These are phyloP conservation scores for Clarias fuscus DNA, from an alignment of 2,797 vertebrate genomes.

Conservation along the genomic window DNA sequence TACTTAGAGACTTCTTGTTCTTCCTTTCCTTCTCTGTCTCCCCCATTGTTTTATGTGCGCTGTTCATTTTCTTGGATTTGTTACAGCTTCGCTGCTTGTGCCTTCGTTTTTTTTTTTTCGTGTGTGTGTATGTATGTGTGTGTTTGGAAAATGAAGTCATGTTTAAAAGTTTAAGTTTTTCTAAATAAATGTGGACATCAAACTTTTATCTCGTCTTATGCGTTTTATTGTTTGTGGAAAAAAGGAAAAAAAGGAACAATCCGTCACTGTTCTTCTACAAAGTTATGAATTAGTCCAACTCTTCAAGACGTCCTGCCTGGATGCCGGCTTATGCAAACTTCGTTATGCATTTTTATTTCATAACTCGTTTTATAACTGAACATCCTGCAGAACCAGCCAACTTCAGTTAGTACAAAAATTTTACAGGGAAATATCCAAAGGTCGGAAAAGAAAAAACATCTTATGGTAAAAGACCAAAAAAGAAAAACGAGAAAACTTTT, in stretches of 20 bases:
- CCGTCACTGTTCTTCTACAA: background rate
- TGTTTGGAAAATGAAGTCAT: constrained; percentile 28
- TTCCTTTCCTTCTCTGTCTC: background rate
- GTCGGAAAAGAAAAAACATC: too few relatives aligned
- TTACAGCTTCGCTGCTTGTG: constrained; percentile 16
- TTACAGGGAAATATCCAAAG: too few relatives aligned
- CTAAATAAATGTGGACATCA: constrained; percentile 46
- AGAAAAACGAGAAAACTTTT: too few relatives aligned
- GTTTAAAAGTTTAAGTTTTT: constrained; percentile 34
- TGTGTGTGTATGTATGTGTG: too few relatives aligned
- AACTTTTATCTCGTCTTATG: background rate
- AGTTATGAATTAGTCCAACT: background rate
- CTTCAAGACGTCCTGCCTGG: background rate
- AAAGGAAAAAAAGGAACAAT: too few relatives aligned
- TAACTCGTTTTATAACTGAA: too few relatives aligned
- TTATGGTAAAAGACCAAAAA: too few relatives aligned
- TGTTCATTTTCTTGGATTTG: constrained; percentile 23
- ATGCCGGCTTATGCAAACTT: background rate
- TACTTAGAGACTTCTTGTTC: constrained; percentile 35
- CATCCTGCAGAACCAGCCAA: too few relatives aligned
- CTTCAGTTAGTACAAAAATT: too few relatives aligned
- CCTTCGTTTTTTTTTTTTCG: constrained; percentile 24
- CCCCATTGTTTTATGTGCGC: constrained; percentile 14
- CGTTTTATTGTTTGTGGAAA: too few relatives aligned
- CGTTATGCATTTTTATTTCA: too few relatives aligned